A percentile compares a stretch with the other conserved stretches of the same genome.
These are phyloP conservation scores for Diacarnus erythraeanus DNA, from an alignment of 37 sponge, comb jelly and placozoan genomes.

Conservation along the genomic window DNA sequence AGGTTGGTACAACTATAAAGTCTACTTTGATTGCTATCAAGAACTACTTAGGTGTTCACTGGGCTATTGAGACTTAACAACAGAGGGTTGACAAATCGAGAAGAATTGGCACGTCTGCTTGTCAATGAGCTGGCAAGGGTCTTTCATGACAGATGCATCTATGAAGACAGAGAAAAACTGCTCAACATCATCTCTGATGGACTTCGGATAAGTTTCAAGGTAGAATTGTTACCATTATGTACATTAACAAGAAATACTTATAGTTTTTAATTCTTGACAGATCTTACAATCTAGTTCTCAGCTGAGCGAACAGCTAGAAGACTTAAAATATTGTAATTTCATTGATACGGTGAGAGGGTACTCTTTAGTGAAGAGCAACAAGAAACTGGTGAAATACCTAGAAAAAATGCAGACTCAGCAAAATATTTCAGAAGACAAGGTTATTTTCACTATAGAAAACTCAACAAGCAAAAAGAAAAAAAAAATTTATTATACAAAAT, in stretches of 20 bases:
- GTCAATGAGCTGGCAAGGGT: conserved; percentile 62
- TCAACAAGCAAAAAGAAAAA: too few relatives aligned
- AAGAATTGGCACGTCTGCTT: conserved; percentile 43
- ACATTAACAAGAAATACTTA: too few relatives aligned
- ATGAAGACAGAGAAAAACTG: conserved; percentile 49
- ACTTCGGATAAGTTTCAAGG: conserved; percentile 63
- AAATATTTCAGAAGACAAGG: conserved; percentile 31
- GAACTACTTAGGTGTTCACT: conserved; percentile 37
- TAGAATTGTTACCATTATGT: neutral
- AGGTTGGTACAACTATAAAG: too few relatives aligned
- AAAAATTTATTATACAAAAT: neutral
- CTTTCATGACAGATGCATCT: conserved; percentile 46
- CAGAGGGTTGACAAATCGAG: conserved; percentile 17
- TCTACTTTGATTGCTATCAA: neutral
- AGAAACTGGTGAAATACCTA: conserved; percentile 6
- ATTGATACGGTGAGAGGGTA: conserved; percentile 2
- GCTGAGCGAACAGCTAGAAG: conserved; percentile 14
- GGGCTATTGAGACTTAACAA: conserved; percentile 37
- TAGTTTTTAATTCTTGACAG: too few relatives aligned
- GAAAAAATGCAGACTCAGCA: conserved; percentile 27
- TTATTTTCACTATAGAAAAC: neutral
- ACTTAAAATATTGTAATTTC: conserved; percentile 5
- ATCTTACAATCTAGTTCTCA: neutral
- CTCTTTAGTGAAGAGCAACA: conserved; percentile 1
- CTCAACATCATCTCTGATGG: conserved; percentile 38